A percentile compares a stretch with the other conserved stretches of the same genome.
phyloP scores from a whole-genome alignment of 2,888 invertebrate genomes.

The Andrena fulva region DNA sequence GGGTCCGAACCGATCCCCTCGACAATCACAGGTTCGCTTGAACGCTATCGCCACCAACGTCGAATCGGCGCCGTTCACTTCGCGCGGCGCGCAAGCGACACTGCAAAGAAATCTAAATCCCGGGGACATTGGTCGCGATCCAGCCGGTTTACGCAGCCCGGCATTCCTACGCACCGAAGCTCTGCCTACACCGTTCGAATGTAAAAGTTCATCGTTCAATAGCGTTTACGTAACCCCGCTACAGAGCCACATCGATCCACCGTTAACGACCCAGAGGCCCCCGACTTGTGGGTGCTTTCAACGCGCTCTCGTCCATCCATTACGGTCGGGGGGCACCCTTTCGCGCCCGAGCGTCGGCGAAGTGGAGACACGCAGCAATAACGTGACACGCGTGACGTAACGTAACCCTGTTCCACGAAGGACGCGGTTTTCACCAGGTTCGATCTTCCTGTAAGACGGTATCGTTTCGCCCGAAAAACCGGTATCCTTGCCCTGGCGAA shows the following conservation, averaged over 20 bases:
- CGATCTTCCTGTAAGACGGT: constrained; percentile 74
- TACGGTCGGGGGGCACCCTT: too few species aligned
- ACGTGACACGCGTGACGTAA: constrained; percentile 65
- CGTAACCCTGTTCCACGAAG: constrained; percentile 71
- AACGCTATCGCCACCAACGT: constrained; percentile 1
- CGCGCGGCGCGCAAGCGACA: constrained; percentile 15
- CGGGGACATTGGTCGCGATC: constrained; percentile 25
- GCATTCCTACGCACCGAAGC: constrained; percentile 35
- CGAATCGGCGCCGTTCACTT: constrained; percentile 39
- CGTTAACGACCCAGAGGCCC: not conserved
- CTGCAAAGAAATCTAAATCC: constrained; percentile 47
- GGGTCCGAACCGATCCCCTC: not conserved
- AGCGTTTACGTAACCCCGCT: constrained; percentile 24
- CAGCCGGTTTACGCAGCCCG: constrained; percentile 48
- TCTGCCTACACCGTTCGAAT: constrained; percentile 39
- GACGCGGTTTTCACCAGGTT: constrained; percentile 70
- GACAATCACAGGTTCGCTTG: not conserved
- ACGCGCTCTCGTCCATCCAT: too few species aligned
- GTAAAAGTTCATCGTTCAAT: constrained; percentile 56
- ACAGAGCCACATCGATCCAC: not conserved
- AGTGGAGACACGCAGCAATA: constrained; percentile 13
- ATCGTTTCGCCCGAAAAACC: constrained; percentile 68
- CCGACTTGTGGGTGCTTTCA: too few species aligned
- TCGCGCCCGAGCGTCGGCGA: not conserved
- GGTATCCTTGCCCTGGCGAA: constrained; percentile 53